phyloP scores from a whole-genome alignment of 2,113 vertebrate genomes.

The Pluvialis apricaria region DNA sequence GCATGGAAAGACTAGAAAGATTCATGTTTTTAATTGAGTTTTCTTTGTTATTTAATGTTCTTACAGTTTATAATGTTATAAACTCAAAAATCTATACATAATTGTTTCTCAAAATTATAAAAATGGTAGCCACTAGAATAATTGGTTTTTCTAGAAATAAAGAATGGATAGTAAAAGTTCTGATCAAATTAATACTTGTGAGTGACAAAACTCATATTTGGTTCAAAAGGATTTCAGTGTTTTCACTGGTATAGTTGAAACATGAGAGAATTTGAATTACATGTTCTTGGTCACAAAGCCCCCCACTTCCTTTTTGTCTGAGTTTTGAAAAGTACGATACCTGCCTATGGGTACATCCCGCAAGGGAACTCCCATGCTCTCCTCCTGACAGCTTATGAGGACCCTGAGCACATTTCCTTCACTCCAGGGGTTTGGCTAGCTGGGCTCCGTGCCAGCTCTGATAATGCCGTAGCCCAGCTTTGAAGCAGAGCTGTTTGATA shows the following conservation, averaged over 20 bases:
- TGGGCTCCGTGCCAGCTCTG: not conserved
- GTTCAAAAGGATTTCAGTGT: not conserved
- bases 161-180: not conserved
- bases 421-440: not conserved
- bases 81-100: not conserved
- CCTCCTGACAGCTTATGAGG: not conserved
- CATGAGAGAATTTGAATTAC: not conserved
- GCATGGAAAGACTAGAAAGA: not conserved
- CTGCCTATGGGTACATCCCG: not conserved
- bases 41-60: not conserved
- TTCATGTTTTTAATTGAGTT: not conserved
- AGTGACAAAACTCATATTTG: not conserved
- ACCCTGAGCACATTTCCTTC: not conserved
- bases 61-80: not conserved
- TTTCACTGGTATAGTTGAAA: not conserved
- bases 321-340: not conserved
- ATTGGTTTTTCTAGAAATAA: not conserved
- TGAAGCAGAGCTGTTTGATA: not conserved
- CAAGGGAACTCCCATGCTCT: not conserved
- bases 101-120: not conserved
- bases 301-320: not conserved
- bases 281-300: not conserved
- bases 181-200: not conserved
- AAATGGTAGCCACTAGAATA: not conserved
- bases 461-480: not conserved